Evolutionary conservation across 2,888 invertebrate species (phyloP), one percentile per base, ranked within the genome.

Genomic region (Schizaphis graminum): DNA sequence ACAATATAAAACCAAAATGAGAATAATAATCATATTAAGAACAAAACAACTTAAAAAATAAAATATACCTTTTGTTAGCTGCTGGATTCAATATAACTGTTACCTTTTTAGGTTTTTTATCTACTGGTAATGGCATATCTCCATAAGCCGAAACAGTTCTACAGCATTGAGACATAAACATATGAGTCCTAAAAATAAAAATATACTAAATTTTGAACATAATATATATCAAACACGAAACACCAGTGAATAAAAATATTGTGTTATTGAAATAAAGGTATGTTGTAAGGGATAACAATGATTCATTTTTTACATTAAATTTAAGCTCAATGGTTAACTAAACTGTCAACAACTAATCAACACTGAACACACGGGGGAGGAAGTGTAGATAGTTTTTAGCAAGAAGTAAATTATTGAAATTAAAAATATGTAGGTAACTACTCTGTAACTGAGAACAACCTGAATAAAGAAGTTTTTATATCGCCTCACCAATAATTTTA

Each of bases 1-100:
- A 77, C 21, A 35, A 77, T 8, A 35, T 95, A 94, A 61, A 91
- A 57, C 91, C 67, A 89, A 92, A 92, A 94, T 35, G 84, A 67
- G 89, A 93, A 88, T 26, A 77, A 24, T 41, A 77, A 91, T 53
- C 11, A 57, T 89, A 92, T 95, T 53, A 16, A 21, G 35, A 16
- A 16, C 16, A 87, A 88, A 53, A 88, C 2, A n/a, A 1, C 35
- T 77, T 77, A 21, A 35, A n/a, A 35, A 53, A 53, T 88, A 87
- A 35, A 21, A 49, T 77, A 89, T 95, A 97, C 96, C 98, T 97
- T 95, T 97, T 98, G 95, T 98, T 98, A 0, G 99, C 98, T 47
- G 98, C 98, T 44, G 99, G 99, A 96, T 99, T 99, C 92, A 99
- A 96, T 95, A 99, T 97, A 0, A 99, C 98, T 0, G 98, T 98